A percentile compares a stretch with the other conserved stretches of the same genome.
phyloP scores from a whole-genome alignment of 1,140 invertebrate genomes.

The Cydia fagiglandana region DNA sequence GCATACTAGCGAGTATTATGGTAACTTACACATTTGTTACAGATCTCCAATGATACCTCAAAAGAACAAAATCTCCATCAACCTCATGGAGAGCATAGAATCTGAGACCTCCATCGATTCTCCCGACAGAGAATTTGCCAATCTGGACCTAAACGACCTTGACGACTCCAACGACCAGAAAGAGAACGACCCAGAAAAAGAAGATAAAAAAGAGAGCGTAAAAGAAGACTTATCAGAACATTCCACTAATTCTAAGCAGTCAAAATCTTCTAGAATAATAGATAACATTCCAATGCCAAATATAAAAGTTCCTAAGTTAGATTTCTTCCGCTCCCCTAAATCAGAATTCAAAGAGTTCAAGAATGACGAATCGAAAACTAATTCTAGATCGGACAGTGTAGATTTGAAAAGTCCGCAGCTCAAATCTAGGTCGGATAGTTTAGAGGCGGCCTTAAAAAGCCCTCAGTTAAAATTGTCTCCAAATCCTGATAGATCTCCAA shows the following conservation, averaged over 20 bases:
- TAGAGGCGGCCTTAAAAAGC: slow-evolving; percentile 54
- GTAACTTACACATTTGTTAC: slow-evolving; percentile 31
- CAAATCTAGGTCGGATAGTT: slow-evolving; percentile 54
- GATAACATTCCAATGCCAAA: slow-evolving; percentile 62
- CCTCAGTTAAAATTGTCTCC: slow-evolving; percentile 59
- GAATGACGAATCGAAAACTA: slow-evolving; percentile 57
- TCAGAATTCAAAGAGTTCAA: slow-evolving; percentile 66
- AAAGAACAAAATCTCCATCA: slow-evolving; percentile 78
- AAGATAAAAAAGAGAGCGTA: slow-evolving; percentile 33
- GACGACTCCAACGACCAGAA: slow-evolving; percentile 59
- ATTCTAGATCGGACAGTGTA: slow-evolving; percentile 29
- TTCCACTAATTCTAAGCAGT: slow-evolving; percentile 43
- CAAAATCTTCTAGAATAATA: slow-evolving; percentile 40
- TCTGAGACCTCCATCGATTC: slow-evolving; percentile 77
- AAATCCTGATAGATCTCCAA: slow-evolving; percentile 59
- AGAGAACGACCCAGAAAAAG: slow-evolving; percentile 39
- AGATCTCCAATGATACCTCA: slow-evolving; percentile 73
- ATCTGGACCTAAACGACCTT: slow-evolving; percentile 69
- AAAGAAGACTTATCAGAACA: slow-evolving; percentile 43
- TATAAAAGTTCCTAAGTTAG: slow-evolving; percentile 72
- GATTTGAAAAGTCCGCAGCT: slow-evolving; percentile 20
- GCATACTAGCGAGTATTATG: neutral
- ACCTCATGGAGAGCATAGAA: slow-evolving; percentile 77
- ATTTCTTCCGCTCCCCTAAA: slow-evolving; percentile 54
- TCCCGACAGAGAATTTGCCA: slow-evolving; percentile 72